These are phyloP conservation scores for Brachynemurus nebulosus DNA, from an alignment of 2,888 invertebrate genomes.

Conservation along the genomic window DNA sequence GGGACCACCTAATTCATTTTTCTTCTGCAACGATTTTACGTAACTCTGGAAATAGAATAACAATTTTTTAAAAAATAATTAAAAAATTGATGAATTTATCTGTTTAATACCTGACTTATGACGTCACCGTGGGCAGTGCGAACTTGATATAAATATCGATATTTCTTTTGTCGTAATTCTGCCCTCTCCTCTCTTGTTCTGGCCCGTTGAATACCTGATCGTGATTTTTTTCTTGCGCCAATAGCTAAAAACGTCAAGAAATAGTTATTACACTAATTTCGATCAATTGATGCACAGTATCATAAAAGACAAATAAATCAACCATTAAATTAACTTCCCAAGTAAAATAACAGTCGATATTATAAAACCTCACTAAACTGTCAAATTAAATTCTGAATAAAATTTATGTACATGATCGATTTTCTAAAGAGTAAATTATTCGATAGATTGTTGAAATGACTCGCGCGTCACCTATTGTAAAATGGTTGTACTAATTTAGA, in stretches of 20 bases:
- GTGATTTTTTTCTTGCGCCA: conserved; percentile 34
- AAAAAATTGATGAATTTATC: no score
- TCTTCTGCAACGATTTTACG: conserved; percentile 65
- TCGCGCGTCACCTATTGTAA: no score
- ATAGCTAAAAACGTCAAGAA: conserved; percentile 26
- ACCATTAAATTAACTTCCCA: no score
- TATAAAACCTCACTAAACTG: no score
- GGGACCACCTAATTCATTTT: conserved; percentile 40
- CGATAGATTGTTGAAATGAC: no score
- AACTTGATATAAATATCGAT: conserved; percentile 78
- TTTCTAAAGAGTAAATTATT: no score
- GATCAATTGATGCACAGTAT: no score
- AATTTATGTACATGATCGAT: no score
- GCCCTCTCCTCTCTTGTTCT: conserved; percentile 62
- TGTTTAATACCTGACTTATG: conserved; percentile 78
- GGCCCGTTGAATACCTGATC: conserved; percentile 31
- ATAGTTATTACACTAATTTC: not conserved
- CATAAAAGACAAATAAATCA: no score
- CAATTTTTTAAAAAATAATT: conserved; percentile 5
- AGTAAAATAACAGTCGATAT: no score
- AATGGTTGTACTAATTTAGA: no score
- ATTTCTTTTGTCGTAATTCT: conserved; percentile 69
- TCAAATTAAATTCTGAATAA: no score
- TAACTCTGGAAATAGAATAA: conserved; percentile 60
- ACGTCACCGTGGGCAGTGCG: conserved; percentile 82